A percentile compares a stretch with the other conserved stretches of the same genome.
phyloP scores from a whole-genome alignment of 2,888 invertebrate species.

The Bombyx huttoni region DNA sequence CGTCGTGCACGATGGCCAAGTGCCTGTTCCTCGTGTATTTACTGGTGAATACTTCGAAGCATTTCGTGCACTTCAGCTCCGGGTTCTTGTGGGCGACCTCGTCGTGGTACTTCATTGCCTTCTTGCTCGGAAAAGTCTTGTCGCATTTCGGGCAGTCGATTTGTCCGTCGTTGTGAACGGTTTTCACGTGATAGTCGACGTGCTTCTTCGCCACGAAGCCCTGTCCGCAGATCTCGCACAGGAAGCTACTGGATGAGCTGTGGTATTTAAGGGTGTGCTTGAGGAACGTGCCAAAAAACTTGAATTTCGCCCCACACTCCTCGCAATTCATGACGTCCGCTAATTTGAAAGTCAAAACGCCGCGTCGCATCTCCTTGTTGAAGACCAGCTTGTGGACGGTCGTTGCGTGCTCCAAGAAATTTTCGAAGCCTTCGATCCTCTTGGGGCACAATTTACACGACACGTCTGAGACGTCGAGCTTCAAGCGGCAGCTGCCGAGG shows the following conservation, averaged over 20 bases:
- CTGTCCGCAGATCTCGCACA: constrained; percentile 47
- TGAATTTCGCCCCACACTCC: constrained; percentile 30
- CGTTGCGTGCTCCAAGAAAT: constrained; percentile 21
- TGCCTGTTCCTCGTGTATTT: constrained; percentile 42
- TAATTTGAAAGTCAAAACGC: constrained; percentile 27
- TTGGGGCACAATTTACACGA: constrained; percentile 25
- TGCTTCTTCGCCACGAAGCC: constrained; percentile 35
- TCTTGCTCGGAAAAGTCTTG: constrained; percentile 20
- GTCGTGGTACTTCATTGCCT: constrained; percentile 20
- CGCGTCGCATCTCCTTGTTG: constrained; percentile 16
- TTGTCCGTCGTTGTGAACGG: constrained; percentile 21
- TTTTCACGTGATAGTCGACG: constrained; percentile 34
- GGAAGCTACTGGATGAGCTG: constrained; percentile 23
- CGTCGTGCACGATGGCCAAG: constrained; percentile 41
- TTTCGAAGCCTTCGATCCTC: constrained; percentile 17
- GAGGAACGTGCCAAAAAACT: constrained; percentile 32
- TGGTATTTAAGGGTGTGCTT: constrained; percentile 32
- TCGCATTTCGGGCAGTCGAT: constrained; percentile 23
- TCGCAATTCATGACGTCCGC: constrained; percentile 31
- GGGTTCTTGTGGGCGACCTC: constrained; percentile 12
- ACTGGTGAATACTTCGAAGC: constrained; percentile 33
- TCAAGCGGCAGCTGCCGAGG: constrained; percentile 21
- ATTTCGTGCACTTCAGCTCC: constrained; percentile 36
- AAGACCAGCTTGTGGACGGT: constrained; percentile 21
- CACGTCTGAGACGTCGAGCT: constrained; percentile 28